Evolutionary conservation across 2,113 vertebrate species (phyloP).

Genomic region (Polypterus bichir): DNA sequence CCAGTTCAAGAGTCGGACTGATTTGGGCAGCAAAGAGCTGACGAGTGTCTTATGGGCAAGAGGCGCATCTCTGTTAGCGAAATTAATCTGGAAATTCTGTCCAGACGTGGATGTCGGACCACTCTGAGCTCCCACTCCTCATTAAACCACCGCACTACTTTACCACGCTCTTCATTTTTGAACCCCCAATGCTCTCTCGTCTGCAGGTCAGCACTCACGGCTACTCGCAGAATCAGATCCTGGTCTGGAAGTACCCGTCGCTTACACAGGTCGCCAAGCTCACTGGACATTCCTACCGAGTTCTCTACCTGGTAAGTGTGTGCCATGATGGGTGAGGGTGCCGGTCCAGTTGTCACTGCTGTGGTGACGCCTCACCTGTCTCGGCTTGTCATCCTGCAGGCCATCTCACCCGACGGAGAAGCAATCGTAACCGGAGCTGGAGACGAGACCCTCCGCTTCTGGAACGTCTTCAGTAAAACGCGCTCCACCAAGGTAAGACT

Average conservation of each 20-base stretch:
- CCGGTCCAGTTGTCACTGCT: no score
- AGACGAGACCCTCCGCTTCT: conserved; percentile 63
- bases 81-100: no score
- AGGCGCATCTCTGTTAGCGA: no score
- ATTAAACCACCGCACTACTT: no score
- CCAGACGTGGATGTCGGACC: no score
- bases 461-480: conserved; percentile 69
- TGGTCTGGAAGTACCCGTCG: conserved; percentile 64
- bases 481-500: conserved; percentile 57
- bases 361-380: no score
- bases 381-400: conserved; percentile 27
- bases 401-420: conserved; percentile 61
- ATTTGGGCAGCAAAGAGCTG: no score
- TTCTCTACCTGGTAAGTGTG: conserved; percentile 53
- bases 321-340: no score
- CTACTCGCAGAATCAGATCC: conserved; percentile 67
- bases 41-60: no score
- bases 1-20: no score
- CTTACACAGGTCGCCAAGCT: conserved; percentile 62
- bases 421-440: conserved; percentile 65
- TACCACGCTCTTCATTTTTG: not conserved
- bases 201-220: conserved; percentile 62
- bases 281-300: conserved; percentile 60
- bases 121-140: no score
- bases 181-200: not conserved